Evolutionary conservation across 2,888 invertebrate genomes (phyloP), one percentile per base, ranked within the genome.

Genomic region (Monopis laevigella): DNA sequence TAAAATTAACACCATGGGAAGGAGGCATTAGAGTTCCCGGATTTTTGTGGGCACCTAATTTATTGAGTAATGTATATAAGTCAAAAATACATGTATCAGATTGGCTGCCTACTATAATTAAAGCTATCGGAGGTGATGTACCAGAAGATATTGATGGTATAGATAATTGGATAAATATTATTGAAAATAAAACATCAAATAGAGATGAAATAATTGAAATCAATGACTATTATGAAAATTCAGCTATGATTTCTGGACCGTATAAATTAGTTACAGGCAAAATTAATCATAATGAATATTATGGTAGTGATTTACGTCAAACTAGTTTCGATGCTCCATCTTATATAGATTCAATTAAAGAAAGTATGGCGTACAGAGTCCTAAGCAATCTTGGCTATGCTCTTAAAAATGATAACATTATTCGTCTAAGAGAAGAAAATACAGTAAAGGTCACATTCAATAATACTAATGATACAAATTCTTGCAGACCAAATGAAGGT

Each of bases 1-100:
- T 72, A 53, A 55, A 49, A 45, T 38, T 12, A 60, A 88, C 92
- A 0, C 66, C 92, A 1, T 94, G 89, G 86, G 93, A 94, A 78
- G 93, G 94, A 27, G 92, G 92, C 0, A 85, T 92, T 0, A 75
- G 91, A 41, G 89, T 87, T 2, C 84, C 85, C 0, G 89, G 86
- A 1, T 71, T 91, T 11, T 57, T 92, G 16, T 91, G 90, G 88
- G 88, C 88, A 43, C 24, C 24, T 12, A n/a, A n/a, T n/a, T n/a
- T n/a, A n/a, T 14, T 10, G 5, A 21, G 21, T 18, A 19, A 88
- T 40, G 82, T 90, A 0, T 83, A 87, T 1, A 81, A 82, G 10
- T 86, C 89, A 55, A 66, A 87, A 43, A 84, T 92, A 60, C 91
- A 92, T 54, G 84, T 92, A 27, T 82, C 83, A 12, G 93, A 93